Evolutionary conservation across 2,888 invertebrate genomes (phyloP), one percentile per base, ranked within the genome.

Genomic region (Watsonalla cultraria): DNA sequence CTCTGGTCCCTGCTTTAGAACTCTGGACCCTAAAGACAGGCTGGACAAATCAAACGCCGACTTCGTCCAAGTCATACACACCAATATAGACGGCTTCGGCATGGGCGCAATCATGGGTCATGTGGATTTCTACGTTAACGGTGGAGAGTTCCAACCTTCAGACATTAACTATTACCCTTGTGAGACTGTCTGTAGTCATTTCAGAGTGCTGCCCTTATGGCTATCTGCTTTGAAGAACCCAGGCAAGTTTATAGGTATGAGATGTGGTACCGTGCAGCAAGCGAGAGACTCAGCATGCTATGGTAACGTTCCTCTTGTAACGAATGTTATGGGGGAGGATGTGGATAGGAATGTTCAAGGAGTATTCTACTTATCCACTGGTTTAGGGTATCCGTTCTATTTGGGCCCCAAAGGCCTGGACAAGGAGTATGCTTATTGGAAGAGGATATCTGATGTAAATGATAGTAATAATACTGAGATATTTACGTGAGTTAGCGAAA

Each of bases 31-130:
- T 0, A 60, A 72, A 0, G 80, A 87, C 0, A 68, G 90, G 48
- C 68, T 90, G 0, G 78, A 83, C 48, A 70, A 79, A 0, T 80
- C 85, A 0, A 73, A 89, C 51, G 89, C 89, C 0, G 86, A 88
- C 54, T 90, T 86, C 45, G 88, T 90, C 0, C 82, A 86, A 64
- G 88, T 90, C 0, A 64, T 90, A 6, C 90, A 90, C 52, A 89
- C 89, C 0, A 90, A 90, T 52, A 87, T 90, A n/a, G 90, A 90
- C 50, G 90, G 84, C 0, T 90, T 78, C 15, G 90, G 90, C 0
- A 90, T 90, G 88, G 87, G 89, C 0, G 62, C 78, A 0, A 72
- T 66, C 0, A 87, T 90, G 88, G 90, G 90, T 0, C 90, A 90
- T 53, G 80, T 90, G 0, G 89, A 90, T 53, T 76, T 87, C 24